Evolutionary conservation across 2,888 invertebrate genomes (phyloP).

Genomic region (Luffia ferchaultella): DNA sequence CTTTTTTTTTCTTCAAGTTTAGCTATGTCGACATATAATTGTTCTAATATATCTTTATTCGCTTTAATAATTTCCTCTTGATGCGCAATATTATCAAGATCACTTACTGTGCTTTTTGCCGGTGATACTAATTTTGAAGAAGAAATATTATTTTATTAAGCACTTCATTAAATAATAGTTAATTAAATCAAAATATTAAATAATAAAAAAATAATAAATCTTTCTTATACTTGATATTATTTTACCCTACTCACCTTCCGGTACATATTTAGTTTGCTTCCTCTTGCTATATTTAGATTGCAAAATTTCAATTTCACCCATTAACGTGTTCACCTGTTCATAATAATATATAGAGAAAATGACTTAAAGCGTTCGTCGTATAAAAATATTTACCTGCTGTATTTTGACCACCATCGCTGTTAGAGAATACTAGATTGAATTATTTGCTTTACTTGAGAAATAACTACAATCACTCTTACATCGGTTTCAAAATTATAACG

Average conservation of each 20-base stretch:
- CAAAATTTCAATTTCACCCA: constrained; percentile 35
- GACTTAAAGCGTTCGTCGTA: too few relatives aligned
- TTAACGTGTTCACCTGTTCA: constrained; percentile 39
- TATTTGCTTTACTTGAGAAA: too few relatives aligned
- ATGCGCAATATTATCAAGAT: constrained; percentile 39
- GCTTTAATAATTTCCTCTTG: constrained; percentile 55
- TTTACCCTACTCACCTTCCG: too few relatives aligned
- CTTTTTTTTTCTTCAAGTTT: constrained; percentile 39
- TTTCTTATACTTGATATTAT: too few relatives aligned
- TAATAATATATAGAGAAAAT: too few relatives aligned
- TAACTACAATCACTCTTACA: too few relatives aligned
- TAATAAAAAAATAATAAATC: constrained; percentile 13
- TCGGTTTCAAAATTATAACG: too few relatives aligned
- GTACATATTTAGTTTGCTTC: too few relatives aligned
- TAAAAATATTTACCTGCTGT: too few relatives aligned
- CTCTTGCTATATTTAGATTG: constrained; percentile 33
- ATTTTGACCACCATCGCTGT: too few relatives aligned
- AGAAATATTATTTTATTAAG: not conserved
- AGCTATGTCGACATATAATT: constrained; percentile 42
- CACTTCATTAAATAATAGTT: not conserved
- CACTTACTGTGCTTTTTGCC: constrained; percentile 29
- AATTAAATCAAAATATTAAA: constrained; percentile 5
- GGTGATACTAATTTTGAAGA: constrained; percentile 21
- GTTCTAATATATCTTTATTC: constrained; percentile 52
- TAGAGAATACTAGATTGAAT: too few relatives aligned